These are phyloP conservation scores for Ceratothoa steindachneri DNA, from an alignment of 2,888 invertebrate species.

Conservation along the genomic window DNA sequence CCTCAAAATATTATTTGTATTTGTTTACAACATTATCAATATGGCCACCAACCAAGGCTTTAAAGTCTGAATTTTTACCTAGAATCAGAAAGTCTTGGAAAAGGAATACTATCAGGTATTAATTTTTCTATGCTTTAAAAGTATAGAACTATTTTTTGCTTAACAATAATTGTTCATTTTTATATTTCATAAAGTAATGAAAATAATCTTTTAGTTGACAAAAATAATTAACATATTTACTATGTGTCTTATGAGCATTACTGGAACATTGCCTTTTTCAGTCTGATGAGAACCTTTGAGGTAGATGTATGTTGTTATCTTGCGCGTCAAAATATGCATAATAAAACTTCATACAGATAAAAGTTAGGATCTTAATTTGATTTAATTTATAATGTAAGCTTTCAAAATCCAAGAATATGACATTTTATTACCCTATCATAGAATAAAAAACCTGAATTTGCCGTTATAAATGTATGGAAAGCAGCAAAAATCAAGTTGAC, in stretches of 20 bases:
- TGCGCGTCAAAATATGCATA: not conserved
- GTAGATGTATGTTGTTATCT: not conserved
- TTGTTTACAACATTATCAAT: constrained; percentile 15
- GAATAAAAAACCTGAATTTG: no score
- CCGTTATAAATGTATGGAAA: no score
- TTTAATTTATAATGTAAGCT: no score
- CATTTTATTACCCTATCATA: no score
- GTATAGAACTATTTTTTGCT: not conserved
- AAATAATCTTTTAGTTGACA: no score
- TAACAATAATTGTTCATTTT: not conserved
- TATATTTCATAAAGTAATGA: not conserved
- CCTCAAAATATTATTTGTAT: not conserved
- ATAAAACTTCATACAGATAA: no score
- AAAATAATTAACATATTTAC: no score
- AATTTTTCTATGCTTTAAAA: no score
- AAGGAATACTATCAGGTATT: constrained; percentile 5
- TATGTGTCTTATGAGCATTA: not conserved
- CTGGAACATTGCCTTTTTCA: constrained; percentile 4
- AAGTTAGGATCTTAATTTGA: no score
- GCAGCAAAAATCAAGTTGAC: no score
- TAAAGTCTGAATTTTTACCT: not conserved
- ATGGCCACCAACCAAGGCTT: constrained; percentile 10
- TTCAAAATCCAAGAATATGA: no score
- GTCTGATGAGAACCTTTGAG: not conserved
- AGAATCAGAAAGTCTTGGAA: not conserved